Evolutionary conservation across 30 jellyfish, hydroid and myxozoan species (phyloP).

Genomic region (Chrysaora quinquecirrha): DNA sequence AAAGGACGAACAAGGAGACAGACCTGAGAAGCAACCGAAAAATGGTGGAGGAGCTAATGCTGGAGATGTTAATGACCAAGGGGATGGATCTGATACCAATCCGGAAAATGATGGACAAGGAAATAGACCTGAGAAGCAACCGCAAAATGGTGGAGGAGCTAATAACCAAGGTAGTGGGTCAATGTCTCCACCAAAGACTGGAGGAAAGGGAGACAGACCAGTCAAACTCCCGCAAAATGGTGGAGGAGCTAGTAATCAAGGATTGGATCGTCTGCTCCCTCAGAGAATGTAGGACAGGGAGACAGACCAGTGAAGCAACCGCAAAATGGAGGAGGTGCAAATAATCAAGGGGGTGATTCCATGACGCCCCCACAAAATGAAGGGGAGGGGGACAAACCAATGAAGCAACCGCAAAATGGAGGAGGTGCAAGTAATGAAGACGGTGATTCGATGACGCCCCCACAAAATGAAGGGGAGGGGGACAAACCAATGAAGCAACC

Average conservation of each 20-base stretch:
- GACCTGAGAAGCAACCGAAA: slow-evolving; percentile 29
- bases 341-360: neutral
- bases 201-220: neutral
- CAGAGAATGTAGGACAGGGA: neutral
- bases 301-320: neutral
- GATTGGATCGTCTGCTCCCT: neutral
- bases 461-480: neutral
- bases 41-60: slow-evolving; percentile 21
- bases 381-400: neutral
- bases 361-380: neutral
- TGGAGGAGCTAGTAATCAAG: neutral
- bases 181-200: neutral
- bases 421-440: neutral
- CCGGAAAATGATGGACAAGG: slow-evolving; percentile 30
- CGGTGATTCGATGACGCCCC: neutral
- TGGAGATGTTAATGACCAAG: neutral
- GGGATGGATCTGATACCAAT: neutral
- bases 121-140: slow-evolving; percentile 20
- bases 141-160: slow-evolving; percentile 2
- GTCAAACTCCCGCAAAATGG: neutral
- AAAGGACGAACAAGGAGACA: slow-evolving; percentile 16
- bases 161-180: neutral
- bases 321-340: neutral
- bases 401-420: neutral
- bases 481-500: neutral